Base-by-base conservation (phyloP, 2,797 vertebrate genomes). In the Ciconia nigra region DNA sequence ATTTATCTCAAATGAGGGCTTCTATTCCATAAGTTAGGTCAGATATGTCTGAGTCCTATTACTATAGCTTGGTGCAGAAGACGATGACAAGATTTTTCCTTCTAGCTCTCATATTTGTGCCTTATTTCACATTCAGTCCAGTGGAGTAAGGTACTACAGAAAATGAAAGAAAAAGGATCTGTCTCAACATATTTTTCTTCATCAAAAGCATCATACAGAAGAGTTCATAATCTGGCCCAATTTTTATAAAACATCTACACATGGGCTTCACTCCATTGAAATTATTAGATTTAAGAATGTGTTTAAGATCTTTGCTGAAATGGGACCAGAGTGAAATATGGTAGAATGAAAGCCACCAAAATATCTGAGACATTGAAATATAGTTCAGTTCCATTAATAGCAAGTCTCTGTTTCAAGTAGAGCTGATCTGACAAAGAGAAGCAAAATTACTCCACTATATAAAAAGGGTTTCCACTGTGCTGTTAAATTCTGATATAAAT, bases 401-500 rank as follows among this genome's bases (percentile, higher is more conserved):
- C 65, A 83, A 78, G n/a, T 28, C 54, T 94, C 35, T 84, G 52
- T 79, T 95, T 96, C 88, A 87, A 85, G 66, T 28, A 76, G 62
- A 73, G 37, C 24, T 93, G 91, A 59, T 87, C 59, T 94, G 72
- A 89, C 78, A 86, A 92, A 81, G n/a, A 65, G 37, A 90, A 81
- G 86, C 35, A 82, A 94, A 94, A 94, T 82, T 92, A 84, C 77
- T 96, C 31, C n/a, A 85, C 59, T 89, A 87, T 79, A 92, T 97
- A 87, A 95, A 96, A 95, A 92, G 35, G 37, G 17, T 83, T 94
- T 95, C 61, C 78, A 87, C 63, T 92, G 78, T 90, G 92, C 61
- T 92, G 66, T 79, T 94, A 95, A 96, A 92, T 94, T 94, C 62
- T 95, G 77, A 94, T 96, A 94, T 95, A 95, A 96, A 97, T 97